These are phyloP conservation scores for Neosilurus hyrtlii DNA, from an alignment of 2,797 vertebrate genomes.

Conservation along the genomic window DNA sequence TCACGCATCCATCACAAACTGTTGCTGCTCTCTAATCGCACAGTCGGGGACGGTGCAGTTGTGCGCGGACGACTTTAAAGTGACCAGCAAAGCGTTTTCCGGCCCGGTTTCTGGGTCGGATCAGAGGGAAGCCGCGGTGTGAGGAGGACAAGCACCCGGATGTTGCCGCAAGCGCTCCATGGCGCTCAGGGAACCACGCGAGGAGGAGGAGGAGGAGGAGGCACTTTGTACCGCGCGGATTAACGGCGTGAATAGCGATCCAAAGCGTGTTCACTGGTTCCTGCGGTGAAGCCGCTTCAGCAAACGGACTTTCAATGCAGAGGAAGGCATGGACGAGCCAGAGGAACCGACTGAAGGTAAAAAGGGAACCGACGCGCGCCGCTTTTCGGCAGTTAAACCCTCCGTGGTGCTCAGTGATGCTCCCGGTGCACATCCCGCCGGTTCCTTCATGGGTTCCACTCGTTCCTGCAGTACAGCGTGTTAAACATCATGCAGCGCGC, in stretches of 20 bases:
- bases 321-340: constrained; percentile 76
- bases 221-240: constrained; percentile 31
- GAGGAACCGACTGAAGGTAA: constrained; percentile 79
- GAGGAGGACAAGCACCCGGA: constrained; percentile 75
- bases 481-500: not conserved
- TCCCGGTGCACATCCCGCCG: not conserved
- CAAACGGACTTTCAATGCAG: constrained; percentile 71
- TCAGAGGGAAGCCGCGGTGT: constrained; percentile 16
- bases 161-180: constrained; percentile 78
- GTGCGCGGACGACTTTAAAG: no score
- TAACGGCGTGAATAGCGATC: constrained; percentile 9
- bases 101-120: not conserved
- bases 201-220: not conserved
- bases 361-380: not conserved
- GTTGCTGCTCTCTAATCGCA: not conserved
- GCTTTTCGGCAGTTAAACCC: not conserved
- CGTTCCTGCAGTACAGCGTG: not conserved
- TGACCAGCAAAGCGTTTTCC: not conserved
- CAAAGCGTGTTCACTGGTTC: not conserved
- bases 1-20: constrained; percentile 2
- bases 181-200: constrained; percentile 64
- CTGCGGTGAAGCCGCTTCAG: constrained; percentile 45
- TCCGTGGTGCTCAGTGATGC: not conserved
- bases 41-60: not conserved
- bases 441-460: no score